Percentiles rank a stretch among this genome's conserved stretches.
phyloP scores from a whole-genome alignment of 2,113 vertebrate genomes.

The Manacus vitellinus region DNA sequence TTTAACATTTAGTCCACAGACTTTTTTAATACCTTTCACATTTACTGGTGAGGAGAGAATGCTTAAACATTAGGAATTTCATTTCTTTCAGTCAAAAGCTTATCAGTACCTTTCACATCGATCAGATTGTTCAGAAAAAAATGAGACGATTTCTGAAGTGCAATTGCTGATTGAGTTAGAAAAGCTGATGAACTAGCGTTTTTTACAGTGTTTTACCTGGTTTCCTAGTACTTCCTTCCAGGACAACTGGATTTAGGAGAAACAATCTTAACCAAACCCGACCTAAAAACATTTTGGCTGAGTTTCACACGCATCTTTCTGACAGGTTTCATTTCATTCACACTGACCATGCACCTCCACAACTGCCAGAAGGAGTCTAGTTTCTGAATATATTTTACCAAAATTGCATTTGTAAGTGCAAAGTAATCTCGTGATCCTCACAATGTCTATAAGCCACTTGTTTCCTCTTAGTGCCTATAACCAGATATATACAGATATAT shows the following conservation, averaged over 20 bases:
- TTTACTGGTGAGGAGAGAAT: neutral
- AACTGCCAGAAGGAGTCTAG: neutral
- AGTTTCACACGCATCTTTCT: neutral
- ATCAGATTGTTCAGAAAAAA: neutral
- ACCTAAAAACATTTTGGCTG: neutral
- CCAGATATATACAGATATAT: neutral
- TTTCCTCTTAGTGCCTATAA: neutral
- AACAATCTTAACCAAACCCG: neutral
- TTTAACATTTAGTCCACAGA: neutral
- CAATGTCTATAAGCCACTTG: neutral
- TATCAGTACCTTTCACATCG: neutral
- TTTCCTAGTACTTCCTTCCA: neutral
- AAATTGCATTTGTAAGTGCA: neutral
- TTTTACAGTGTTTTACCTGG: neutral
- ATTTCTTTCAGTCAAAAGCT: slow-evolving; percentile 1
- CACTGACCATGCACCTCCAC: neutral
- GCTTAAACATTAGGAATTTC: neutral
- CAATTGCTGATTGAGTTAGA: neutral
- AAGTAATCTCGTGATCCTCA: neutral
- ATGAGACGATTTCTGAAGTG: neutral
- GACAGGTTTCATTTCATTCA: neutral
- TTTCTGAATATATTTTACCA: neutral
- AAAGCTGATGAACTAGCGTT: neutral
- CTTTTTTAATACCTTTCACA: neutral
- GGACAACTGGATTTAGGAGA: neutral